A percentile compares a stretch with the other conserved stretches of the same genome.
These are phyloP conservation scores for Anableps anableps DNA, from an alignment of 2,797 vertebrate genomes.

Conservation along the genomic window DNA sequence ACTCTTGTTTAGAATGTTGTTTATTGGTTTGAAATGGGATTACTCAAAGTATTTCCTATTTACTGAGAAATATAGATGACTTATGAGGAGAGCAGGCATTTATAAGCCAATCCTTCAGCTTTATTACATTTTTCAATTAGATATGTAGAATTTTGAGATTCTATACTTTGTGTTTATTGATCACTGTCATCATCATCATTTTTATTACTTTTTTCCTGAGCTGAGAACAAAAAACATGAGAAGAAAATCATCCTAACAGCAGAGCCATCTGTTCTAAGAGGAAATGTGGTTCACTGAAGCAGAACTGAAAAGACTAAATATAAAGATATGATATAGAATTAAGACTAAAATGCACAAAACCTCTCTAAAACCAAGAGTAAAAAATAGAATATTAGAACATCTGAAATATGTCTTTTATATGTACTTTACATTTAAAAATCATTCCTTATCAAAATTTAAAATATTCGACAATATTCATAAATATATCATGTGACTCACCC, in stretches of 20 bases:
- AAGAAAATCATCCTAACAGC: background rate
- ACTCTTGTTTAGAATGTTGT: too few species aligned
- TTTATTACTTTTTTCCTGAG: background rate
- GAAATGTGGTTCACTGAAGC: slow-evolving; percentile 77
- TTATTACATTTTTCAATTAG: background rate
- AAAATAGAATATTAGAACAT: background rate
- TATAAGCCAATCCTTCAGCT: background rate
- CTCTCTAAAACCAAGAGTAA: background rate
- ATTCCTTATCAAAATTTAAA: background rate
- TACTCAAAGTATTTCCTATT: background rate
- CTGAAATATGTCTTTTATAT: background rate
- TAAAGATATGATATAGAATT: slow-evolving; percentile 4
- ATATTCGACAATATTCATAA: background rate
- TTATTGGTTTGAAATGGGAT: background rate
- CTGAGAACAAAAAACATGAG: background rate
- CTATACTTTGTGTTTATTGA: background rate
- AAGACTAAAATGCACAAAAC: background rate
- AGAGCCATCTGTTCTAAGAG: slow-evolving; percentile 64
- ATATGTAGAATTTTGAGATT: background rate
- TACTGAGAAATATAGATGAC: background rate
- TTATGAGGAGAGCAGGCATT: background rate
- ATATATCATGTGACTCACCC: slow-evolving; percentile 55
- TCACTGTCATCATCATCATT: background rate
- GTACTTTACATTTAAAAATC: background rate
- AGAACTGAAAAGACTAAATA: slow-evolving; percentile 42